Evolutionary conservation across 2,797 vertebrate genomes (phyloP).

Genomic region (Anabas testudineus): DNA sequence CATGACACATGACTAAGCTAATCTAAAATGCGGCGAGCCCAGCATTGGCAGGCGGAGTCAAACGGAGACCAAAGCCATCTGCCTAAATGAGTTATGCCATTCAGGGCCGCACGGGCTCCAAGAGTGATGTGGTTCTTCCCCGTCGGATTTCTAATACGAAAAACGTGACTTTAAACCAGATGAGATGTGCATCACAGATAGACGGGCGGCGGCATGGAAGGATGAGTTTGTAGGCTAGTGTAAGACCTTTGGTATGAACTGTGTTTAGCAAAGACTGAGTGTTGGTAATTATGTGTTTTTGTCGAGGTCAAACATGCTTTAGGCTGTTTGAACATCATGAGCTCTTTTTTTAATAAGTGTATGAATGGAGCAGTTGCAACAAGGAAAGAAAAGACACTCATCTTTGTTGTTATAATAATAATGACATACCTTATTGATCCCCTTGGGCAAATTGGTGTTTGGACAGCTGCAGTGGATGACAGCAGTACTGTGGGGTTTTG

Average conservation of each 20-base stretch:
- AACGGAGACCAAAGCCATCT: conserved; percentile 62
- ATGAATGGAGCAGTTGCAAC: conserved; percentile 35
- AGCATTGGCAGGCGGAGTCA: conserved; percentile 45
- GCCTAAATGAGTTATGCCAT: conserved; percentile 64
- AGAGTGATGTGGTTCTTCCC: conserved; percentile 37
- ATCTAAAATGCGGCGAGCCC: conserved; percentile 64
- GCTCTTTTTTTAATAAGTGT: conserved; percentile 22
- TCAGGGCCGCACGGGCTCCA: conserved; percentile 36
- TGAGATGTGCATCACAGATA: conserved; percentile 26
- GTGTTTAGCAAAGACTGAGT: conserved; percentile 5
- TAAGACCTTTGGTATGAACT: conserved; percentile 5
- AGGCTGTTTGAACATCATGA: neutral
- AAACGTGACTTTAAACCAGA: conserved; percentile 30
- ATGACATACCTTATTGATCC: too few species aligned
- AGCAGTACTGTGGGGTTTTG: too few species aligned
- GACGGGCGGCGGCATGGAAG: conserved; percentile 6
- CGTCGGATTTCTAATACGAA: conserved; percentile 32
- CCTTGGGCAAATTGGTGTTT: too few species aligned
- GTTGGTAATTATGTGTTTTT: conserved; percentile 14
- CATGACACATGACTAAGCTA: conserved; percentile 68
- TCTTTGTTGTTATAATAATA: conserved; percentile 59
- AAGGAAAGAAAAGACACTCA: conserved; percentile 47
- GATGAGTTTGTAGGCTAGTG: conserved; percentile 16
- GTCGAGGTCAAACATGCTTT: neutral
- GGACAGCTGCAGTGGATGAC: too few species aligned